phyloP scores from a whole-genome alignment of 92 coral and sea anemone genomes.

The Paragorgia papillata region DNA sequence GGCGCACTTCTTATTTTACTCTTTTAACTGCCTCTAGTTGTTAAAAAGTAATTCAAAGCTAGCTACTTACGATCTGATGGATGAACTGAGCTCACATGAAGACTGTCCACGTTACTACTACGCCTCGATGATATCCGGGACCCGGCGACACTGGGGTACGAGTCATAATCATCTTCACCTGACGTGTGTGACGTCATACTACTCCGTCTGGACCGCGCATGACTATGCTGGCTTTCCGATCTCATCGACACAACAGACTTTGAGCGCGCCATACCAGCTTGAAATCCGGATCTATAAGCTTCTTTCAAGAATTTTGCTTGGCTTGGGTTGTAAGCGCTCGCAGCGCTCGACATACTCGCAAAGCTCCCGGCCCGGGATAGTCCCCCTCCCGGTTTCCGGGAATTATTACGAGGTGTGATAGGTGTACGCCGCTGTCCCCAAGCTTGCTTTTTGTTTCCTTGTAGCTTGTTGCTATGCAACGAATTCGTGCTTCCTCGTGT shows the following conservation, averaged over 20 bases:
- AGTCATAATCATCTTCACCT: slow-evolving; percentile 10
- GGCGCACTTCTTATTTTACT: too few species aligned
- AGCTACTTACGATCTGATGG: slow-evolving; percentile 16
- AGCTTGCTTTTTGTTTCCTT: slow-evolving; percentile 19
- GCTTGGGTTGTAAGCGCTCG: slow-evolving; percentile 13
- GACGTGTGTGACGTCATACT: slow-evolving; percentile 33
- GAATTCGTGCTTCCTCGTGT: slow-evolving; percentile 52
- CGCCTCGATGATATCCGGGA: slow-evolving; percentile 17
- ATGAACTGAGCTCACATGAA: slow-evolving; percentile 11
- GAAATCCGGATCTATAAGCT: slow-evolving; percentile 2
- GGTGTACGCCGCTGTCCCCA: background rate
- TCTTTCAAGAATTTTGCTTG: slow-evolving; percentile 15
- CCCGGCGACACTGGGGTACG: slow-evolving; percentile 17
- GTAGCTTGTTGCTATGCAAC: background rate
- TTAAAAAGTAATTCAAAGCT: background rate
- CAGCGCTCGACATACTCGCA: slow-evolving; percentile 12
- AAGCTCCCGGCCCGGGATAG: slow-evolving; percentile 31
- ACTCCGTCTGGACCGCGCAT: slow-evolving; percentile 4
- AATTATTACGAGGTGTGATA: background rate
- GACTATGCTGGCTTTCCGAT: background rate
- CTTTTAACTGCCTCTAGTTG: too few species aligned
- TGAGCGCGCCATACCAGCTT: slow-evolving; percentile 6
- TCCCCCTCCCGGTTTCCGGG: slow-evolving; percentile 2
- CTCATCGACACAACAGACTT: slow-evolving; percentile 8
- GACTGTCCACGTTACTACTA: slow-evolving; percentile 10